Percentiles rank a stretch among this genome's conserved stretches.
Conservation (phyloP, 2,888 invertebrate genomes). For the Chromoteleia sp. region DNA sequence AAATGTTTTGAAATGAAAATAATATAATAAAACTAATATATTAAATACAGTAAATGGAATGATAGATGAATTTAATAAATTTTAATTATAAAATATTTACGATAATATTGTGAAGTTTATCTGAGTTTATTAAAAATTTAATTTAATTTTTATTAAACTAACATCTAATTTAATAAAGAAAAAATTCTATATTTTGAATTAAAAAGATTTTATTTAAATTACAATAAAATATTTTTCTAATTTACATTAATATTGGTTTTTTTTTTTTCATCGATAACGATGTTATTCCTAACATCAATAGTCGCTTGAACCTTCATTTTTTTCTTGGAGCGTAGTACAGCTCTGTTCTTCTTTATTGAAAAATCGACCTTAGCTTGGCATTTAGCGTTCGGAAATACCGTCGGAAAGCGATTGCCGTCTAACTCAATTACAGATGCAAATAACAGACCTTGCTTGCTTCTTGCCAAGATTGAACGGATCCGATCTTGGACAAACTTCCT, state of each 20-base stretch:
- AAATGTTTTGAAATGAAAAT: too few species aligned
- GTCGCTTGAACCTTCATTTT: neutral
- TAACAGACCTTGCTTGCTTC: conserved; percentile 80
- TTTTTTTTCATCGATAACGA: neutral
- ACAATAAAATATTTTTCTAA: too few species aligned
- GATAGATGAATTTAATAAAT: too few species aligned
- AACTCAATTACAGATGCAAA: conserved; percentile 84
- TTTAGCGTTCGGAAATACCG: conserved; percentile 77
- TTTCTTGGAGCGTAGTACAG: neutral
- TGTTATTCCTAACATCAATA: neutral
- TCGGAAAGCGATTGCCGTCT: conserved; percentile 72
- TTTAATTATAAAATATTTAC: too few species aligned
- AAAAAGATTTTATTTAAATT: too few species aligned
- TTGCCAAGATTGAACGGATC: conserved; percentile 82
- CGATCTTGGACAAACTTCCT: conserved; percentile 78
- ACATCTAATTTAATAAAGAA: too few species aligned
- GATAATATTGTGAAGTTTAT: too few species aligned
- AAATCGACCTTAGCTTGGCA: conserved; percentile 70
- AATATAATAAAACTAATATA: too few species aligned
- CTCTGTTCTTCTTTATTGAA: conserved; percentile 13
- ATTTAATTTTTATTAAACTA: too few species aligned
- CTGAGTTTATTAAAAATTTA: too few species aligned
- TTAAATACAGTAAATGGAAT: too few species aligned
- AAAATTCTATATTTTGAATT: too few species aligned
- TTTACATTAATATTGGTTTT: neutral